Conservation (phyloP, 2,113 vertebrate genomes). For the Pelusios castaneus region DNA sequence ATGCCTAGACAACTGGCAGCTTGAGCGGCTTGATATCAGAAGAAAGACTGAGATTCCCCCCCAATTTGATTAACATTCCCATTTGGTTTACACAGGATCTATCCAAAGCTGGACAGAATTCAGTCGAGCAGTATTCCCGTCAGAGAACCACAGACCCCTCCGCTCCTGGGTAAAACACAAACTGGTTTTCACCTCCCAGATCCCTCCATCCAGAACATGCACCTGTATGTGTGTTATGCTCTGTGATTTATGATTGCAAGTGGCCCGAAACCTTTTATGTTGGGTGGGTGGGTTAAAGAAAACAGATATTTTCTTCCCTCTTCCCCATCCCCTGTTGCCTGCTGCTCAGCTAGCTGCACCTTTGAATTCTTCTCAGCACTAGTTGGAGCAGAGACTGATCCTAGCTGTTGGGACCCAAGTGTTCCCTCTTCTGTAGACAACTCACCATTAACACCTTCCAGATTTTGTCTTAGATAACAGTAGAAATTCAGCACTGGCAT, state of each 20-base stretch:
- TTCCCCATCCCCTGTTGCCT: neutral
- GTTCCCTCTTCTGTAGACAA: neutral
- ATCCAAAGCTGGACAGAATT: no score
- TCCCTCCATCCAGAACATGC: neutral
- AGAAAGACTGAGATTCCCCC: fast-evolving
- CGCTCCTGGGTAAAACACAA: neutral
- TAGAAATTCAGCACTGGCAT: neutral
- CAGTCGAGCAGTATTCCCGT: neutral
- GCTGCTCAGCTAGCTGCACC: neutral
- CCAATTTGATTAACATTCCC: fast-evolving
- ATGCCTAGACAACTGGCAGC: neutral
- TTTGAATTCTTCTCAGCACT: neutral
- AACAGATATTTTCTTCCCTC: neutral
- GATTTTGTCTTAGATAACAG: neutral
- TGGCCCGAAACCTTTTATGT: neutral
- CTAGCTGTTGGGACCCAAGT: neutral
- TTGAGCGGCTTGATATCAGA: neutral
- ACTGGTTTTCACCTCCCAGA: neutral
- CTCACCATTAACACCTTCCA: neutral
- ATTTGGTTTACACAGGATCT: fast-evolving
- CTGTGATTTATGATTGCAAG: neutral
- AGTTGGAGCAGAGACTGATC: neutral
- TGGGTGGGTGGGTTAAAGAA: neutral
- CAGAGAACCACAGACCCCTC: neutral
- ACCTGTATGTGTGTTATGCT: neutral